phyloP scores from a whole-genome alignment of 2,113 vertebrate genomes.

The Callipepla californica region DNA sequence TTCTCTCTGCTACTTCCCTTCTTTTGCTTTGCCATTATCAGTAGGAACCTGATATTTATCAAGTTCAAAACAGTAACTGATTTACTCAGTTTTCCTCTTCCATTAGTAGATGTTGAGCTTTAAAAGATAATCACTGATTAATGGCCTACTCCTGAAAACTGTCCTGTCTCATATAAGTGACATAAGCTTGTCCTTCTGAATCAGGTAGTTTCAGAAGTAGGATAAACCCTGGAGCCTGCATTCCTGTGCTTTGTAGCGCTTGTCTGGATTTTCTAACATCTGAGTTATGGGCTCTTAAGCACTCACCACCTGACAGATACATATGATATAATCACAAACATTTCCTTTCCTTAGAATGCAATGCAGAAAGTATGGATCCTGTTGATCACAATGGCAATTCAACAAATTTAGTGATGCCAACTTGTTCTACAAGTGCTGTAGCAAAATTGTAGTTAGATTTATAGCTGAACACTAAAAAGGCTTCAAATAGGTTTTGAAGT shows the following conservation, averaged over 20 bases:
- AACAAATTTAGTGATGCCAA: neutral
- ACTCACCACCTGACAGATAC: neutral
- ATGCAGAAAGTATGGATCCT: neutral
- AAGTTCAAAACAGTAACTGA: neutral
- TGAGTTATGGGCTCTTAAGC: neutral
- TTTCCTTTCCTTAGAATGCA: neutral
- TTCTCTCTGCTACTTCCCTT: neutral
- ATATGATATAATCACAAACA: neutral
- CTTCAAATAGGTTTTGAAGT: slow-evolving; percentile 17
- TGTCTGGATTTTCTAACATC: neutral
- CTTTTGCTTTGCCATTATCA: neutral
- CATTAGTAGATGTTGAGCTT: neutral
- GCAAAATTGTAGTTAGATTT: slow-evolving; percentile 30
- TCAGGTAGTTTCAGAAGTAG: neutral
- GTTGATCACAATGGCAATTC: slow-evolving; percentile 7
- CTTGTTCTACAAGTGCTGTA: neutral
- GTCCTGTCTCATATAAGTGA: neutral
- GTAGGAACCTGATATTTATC: neutral
- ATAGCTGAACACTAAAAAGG: neutral
- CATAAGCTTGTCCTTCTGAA: neutral
- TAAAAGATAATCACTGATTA: neutral
- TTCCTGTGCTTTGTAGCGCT: neutral
- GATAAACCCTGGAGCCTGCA: neutral
- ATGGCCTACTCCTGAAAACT: neutral
- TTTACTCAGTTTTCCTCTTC: neutral